phyloP scores from a whole-genome alignment of 2,797 vertebrate species.

The Gymnothorax reevesii region DNA sequence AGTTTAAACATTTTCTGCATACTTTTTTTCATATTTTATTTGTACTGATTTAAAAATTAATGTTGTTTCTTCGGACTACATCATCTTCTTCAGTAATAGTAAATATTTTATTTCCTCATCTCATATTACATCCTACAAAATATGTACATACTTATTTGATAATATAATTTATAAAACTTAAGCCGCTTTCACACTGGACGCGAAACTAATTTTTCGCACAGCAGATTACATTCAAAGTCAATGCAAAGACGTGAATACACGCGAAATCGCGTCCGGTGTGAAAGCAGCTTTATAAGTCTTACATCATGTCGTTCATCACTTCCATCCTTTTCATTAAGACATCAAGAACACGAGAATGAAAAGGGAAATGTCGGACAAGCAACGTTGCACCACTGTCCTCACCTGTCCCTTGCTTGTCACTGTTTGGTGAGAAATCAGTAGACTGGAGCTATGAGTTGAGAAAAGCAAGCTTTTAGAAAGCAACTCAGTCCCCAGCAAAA shows the following conservation, averaged over 20 bases:
- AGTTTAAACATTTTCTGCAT: background rate
- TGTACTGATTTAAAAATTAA: background rate
- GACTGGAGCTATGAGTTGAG: conserved; percentile 79
- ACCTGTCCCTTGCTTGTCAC: conserved; percentile 75
- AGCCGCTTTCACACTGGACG: too few relatives aligned
- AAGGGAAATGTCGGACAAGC: background rate
- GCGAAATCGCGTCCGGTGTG: too few relatives aligned
- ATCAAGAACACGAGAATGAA: background rate
- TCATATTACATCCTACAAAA: background rate
- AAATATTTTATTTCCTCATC: background rate
- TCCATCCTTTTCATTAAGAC: background rate
- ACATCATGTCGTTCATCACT: background rate
- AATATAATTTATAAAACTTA: background rate
- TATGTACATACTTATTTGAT: background rate
- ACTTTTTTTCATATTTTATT: background rate
- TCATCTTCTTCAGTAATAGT: background rate
- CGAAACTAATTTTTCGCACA: too few relatives aligned
- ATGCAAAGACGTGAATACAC: too few relatives aligned
- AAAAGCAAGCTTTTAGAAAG: conserved; percentile 24
- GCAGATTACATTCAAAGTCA: too few relatives aligned
- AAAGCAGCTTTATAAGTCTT: too few relatives aligned
- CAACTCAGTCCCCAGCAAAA: background rate
- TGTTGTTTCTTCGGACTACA: background rate
- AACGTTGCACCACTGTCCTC: conserved; percentile 35
- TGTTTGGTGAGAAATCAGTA: conserved; percentile 77